Evolutionary conservation across 23 tunicate species (phyloP).

Genomic region (Corella eumyota): DNA sequence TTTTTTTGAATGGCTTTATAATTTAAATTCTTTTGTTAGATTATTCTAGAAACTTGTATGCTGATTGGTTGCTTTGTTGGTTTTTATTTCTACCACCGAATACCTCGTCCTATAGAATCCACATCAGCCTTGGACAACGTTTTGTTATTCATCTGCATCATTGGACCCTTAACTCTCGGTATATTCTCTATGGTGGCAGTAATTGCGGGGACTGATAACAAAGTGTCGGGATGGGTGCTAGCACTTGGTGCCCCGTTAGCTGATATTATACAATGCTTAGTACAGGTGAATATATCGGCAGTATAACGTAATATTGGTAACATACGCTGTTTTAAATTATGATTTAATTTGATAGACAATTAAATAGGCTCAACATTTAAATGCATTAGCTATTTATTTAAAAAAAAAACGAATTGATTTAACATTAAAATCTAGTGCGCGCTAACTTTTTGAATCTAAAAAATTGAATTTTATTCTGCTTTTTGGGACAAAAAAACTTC

Average conservation of each 20-base stretch:
- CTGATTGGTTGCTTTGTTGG: slow-evolving; percentile 28
- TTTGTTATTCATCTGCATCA: slow-evolving; percentile 28
- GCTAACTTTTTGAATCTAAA: too few relatives aligned
- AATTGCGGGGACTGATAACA: slow-evolving; percentile 15
- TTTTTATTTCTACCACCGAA: slow-evolving; percentile 20
- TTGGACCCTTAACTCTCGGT: slow-evolving; percentile 27
- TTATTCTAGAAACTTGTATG: slow-evolving; percentile 33
- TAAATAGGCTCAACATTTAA: too few relatives aligned
- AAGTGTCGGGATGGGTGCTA: slow-evolving; percentile 12
- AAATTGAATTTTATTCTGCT: too few relatives aligned
- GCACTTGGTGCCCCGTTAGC: slow-evolving; percentile 24
- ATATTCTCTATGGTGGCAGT: slow-evolving; percentile 41
- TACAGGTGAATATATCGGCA: slow-evolving; percentile 28
- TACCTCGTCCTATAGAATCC: slow-evolving; percentile 25
- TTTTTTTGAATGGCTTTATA: too few relatives aligned
- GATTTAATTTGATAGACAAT: too few relatives aligned
- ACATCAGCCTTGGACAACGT: slow-evolving; percentile 27
- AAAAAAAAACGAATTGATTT: too few relatives aligned
- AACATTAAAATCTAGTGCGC: too few relatives aligned
- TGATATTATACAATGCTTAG: slow-evolving; percentile 26
- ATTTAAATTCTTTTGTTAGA: slow-evolving; percentile 35
- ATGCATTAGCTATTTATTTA: too few relatives aligned
- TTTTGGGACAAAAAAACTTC: too few relatives aligned
- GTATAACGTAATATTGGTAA: not conserved
- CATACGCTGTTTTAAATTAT: too few relatives aligned